These are phyloP conservation scores for Sander vitreus DNA, from an alignment of 2,113 vertebrate genomes.

Conservation along the genomic window DNA sequence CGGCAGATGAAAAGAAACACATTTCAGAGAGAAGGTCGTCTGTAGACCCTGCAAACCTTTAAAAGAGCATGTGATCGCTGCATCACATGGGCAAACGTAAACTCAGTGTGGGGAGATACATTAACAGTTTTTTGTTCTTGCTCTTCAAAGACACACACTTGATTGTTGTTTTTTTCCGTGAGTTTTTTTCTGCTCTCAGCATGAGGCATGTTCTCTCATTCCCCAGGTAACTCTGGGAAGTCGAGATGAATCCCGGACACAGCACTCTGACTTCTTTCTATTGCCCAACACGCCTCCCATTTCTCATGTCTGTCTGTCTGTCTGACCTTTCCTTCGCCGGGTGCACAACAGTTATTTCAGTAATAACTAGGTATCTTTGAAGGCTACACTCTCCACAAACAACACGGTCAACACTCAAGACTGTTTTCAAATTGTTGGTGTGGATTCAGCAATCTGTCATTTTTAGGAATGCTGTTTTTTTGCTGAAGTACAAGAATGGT, in stretches of 20 bases:
- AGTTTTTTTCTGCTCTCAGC: neutral
- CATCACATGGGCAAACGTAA: slow-evolving; percentile 35
- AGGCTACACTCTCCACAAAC: slow-evolving; percentile 17
- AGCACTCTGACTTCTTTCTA: slow-evolving; percentile 14
- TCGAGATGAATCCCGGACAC: slow-evolving; percentile 53
- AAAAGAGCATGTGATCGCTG: slow-evolving; percentile 54
- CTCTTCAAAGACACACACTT: slow-evolving; percentile 12
- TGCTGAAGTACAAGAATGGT: slow-evolving; percentile 39
- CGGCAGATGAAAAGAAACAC: slow-evolving; percentile 64
- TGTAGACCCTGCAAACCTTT: slow-evolving; percentile 42
- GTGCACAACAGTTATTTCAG: slow-evolving; percentile 48
- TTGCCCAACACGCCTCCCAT: slow-evolving; percentile 23
- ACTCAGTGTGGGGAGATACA: neutral
- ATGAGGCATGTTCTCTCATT: slow-evolving; percentile 49
- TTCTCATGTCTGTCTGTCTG: slow-evolving; percentile 39
- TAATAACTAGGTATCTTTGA: slow-evolving; percentile 50
- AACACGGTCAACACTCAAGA: neutral
- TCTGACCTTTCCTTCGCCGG: slow-evolving; percentile 52
- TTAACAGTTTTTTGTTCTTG: neutral
- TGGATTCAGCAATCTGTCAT: slow-evolving; percentile 25
- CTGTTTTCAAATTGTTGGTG: slow-evolving; percentile 1
- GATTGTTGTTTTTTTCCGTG: neutral
- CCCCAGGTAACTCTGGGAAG: slow-evolving; percentile 40
- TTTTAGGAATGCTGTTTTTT: slow-evolving; percentile 20
- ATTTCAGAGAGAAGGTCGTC: slow-evolving; percentile 59